Base-by-base conservation (phyloP, 2,888 invertebrate genomes). In the Enchytraeus crypticus region DNA sequence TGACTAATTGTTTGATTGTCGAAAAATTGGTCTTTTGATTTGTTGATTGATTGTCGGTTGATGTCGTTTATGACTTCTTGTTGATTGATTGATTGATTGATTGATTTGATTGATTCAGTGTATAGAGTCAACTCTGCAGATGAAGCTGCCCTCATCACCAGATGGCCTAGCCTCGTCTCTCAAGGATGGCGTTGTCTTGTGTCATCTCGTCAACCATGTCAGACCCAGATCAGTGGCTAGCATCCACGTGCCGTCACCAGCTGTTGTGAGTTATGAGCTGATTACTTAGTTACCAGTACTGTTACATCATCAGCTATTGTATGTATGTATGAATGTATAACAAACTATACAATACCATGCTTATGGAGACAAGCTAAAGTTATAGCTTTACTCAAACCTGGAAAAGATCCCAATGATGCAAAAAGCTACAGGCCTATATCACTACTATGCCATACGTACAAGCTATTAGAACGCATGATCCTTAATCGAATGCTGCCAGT, bases 161-260 rank as follows among this genome's bases (percentile, higher is more conserved):
- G 87, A 86, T 72, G 89, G 91, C 76, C 82, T 95, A 71, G 71
- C 90, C 53, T 86, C 89, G 43, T 88, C 89, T 51, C 80, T 95
- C 70, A 86, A 87, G 32, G 93, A 95, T 80, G 93, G 95, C 26
- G 92, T 95, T 58, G 90, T 95, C 67, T 82, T 95, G 64, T 95
- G 95, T 77, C 92, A 95, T 81, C 84, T 95, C 71, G 92, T 92
- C 58, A 95, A 95, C 80, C 89, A 90, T 81, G 89, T 95, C 71
- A 85, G 88, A 64, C 91, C 93, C 47, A 84, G 92, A 70, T 87
- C 92, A 56, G 92, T 95, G 61, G 89, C 88, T 67, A 91, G 90
- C 73, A 92, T 95, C 67, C 93, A 93, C 82, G 93, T 93, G 72
- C 93, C 93, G 66, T 75, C 76, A 4, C 76, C 75, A 21, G 77